phyloP scores from a whole-genome alignment of 2,797 vertebrate genomes.

The Borostomias antarcticus region DNA sequence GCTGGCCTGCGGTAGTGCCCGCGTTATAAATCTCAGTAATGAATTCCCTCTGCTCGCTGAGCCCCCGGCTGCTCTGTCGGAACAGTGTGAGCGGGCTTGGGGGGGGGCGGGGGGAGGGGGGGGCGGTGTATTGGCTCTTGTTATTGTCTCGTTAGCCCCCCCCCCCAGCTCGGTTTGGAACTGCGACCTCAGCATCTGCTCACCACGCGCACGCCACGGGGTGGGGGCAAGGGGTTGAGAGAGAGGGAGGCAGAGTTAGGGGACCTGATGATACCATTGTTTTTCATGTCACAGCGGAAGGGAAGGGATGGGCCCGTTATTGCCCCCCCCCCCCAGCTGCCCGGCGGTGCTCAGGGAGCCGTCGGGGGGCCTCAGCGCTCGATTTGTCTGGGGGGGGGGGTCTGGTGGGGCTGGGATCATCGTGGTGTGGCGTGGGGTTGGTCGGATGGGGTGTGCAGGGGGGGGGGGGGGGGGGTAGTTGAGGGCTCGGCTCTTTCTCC shows the following conservation, averaged over 20 bases:
- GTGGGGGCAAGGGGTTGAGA: not conserved
- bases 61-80: constrained; percentile 31
- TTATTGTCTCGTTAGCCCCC: constrained; percentile 63
- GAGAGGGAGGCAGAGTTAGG: constrained; percentile 55
- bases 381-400: constrained; percentile 59
- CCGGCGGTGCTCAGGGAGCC: constrained; percentile 46
- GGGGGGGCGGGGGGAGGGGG: constrained; percentile 38
- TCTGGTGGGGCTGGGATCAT: constrained; percentile 45
- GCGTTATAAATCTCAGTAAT: constrained; percentile 65
- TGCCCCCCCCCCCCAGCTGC: constrained; percentile 32
- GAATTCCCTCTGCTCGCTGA: constrained; percentile 44
- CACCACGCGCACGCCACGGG: too few species aligned
- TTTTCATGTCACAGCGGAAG: constrained; percentile 56
- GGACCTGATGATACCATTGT: constrained; percentile 58
- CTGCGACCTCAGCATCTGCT: too few species aligned
- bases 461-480: too few species aligned
- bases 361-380: constrained; percentile 59
- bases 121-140: too few species aligned
- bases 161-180: constrained; percentile 54
- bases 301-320: constrained; percentile 58
- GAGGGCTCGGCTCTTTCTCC: constrained; percentile 15
- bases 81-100: too few species aligned
- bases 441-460: too few species aligned
- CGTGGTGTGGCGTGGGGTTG: too few species aligned
- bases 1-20: constrained; percentile 46